These are phyloP conservation scores for Periparus ater DNA, from an alignment of 2,797 vertebrate genomes.

Conservation along the genomic window DNA sequence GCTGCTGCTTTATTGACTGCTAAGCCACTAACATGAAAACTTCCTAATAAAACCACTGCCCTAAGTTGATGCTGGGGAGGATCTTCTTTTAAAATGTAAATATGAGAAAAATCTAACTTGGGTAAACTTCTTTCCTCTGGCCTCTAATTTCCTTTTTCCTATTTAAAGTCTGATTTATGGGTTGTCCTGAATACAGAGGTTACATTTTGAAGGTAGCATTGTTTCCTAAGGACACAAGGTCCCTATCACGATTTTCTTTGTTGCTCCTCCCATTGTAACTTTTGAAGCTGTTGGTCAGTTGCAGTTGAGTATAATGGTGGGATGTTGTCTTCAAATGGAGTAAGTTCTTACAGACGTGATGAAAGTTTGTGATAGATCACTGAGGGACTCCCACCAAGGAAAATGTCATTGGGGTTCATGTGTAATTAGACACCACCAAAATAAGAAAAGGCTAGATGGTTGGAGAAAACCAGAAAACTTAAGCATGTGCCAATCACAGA, in stretches of 20 bases:
- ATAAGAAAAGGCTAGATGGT: not conserved
- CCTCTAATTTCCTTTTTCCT: not conserved
- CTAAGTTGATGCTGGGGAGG: not conserved
- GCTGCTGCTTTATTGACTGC: not conserved
- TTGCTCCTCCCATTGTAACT: not conserved
- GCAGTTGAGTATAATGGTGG: not conserved
- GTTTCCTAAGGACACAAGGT: not conserved
- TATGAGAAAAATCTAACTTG: not conserved
- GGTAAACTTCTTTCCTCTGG: not conserved
- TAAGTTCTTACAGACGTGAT: not conserved
- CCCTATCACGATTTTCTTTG: not conserved
- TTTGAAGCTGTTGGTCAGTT: not conserved
- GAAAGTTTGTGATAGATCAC: fast-evolving
- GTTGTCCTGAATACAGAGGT: not conserved
- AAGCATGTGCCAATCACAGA: not conserved
- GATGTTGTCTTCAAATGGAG: not conserved
- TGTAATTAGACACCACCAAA: not conserved
- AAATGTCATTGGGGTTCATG: not conserved
- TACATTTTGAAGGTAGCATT: not conserved
- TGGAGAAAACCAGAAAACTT: not conserved
- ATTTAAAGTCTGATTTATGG: not conserved
- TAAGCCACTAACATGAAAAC: not conserved
- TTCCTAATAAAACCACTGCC: not conserved
- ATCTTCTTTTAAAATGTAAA: not conserved
- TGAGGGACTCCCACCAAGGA: not conserved